These are phyloP conservation scores for Ranitomeya variabilis DNA, from an alignment of 2,113 vertebrate genomes.

Conservation along the genomic window DNA sequence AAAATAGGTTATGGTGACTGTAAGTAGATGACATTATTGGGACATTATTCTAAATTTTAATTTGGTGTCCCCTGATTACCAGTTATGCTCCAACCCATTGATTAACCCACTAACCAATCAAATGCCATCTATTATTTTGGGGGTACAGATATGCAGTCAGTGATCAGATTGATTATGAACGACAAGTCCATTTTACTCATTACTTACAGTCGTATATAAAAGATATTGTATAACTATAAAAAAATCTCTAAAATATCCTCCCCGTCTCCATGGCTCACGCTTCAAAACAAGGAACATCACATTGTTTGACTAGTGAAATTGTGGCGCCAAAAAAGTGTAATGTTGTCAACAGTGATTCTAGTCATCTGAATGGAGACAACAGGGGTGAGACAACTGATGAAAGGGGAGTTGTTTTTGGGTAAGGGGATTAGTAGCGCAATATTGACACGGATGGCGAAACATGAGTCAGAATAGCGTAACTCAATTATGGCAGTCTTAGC, in stretches of 20 bases:
- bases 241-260: neutral
- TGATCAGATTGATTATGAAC: neutral
- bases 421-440: constrained; percentile 18
- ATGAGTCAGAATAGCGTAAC: constrained; percentile 27
- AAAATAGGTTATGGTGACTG: no score
- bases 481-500: constrained; percentile 18
- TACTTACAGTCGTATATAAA: neutral
- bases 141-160: neutral
- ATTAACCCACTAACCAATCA: no score
- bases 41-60: no score
- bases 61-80: no score
- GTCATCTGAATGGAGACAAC: constrained; percentile 3
- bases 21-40: no score
- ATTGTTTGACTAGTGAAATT: neutral
- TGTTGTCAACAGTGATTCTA: constrained; percentile 16
- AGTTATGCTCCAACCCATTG: no score
- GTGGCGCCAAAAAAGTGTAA: neutral
- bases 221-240: neutral
- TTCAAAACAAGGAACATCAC: neutral
- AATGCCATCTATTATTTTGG: no score
- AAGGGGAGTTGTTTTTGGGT: constrained; percentile 6
- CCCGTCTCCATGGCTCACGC: neutral
- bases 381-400: neutral
- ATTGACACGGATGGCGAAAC: constrained; percentile 27
- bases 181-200: neutral